Evolutionary conservation across 2,888 invertebrate genomes (phyloP).

Genomic region (Nephrotoma flavescens): DNA sequence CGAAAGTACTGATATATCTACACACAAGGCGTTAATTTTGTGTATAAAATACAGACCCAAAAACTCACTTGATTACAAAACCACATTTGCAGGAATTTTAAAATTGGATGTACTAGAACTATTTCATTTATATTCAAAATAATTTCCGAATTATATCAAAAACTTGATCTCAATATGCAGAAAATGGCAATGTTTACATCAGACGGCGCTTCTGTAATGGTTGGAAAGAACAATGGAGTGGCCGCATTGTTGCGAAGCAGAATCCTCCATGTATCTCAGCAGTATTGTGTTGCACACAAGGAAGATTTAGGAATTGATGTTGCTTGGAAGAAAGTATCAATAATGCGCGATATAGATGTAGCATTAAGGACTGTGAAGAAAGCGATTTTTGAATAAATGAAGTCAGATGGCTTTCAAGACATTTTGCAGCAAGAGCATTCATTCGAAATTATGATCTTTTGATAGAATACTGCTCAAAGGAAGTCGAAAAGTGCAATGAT

Average conservation of each 20-base stretch:
- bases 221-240: slow-evolving; percentile 6
- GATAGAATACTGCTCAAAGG: slow-evolving; percentile 6
- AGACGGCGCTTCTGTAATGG: background rate
- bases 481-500: slow-evolving; percentile 6
- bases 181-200: slow-evolving; percentile 3
- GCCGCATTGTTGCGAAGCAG: slow-evolving; percentile 6
- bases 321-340: slow-evolving; percentile 1
- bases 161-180: slow-evolving; percentile 1
- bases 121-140: slow-evolving; percentile 1
- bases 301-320: slow-evolving; percentile 5
- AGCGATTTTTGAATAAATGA: slow-evolving; percentile 7
- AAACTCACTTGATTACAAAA: background rate
- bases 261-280: slow-evolving; percentile 6
- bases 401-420: slow-evolving; percentile 7
- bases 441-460: slow-evolving; percentile 5
- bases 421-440: slow-evolving; percentile 7
- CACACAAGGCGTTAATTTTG: slow-evolving; percentile 5
- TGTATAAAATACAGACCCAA: slow-evolving; percentile 5
- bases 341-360: slow-evolving; percentile 1
- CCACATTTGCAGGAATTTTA: background rate
- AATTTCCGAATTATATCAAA: background rate
- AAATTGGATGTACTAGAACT: background rate
- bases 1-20: slow-evolving; percentile 4
- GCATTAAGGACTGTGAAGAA: background rate
- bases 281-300: slow-evolving; percentile 6